Evolutionary conservation across 2,113 vertebrate genomes (phyloP).

Genomic region (Sinocyclocheilus anshuiensis): DNA sequence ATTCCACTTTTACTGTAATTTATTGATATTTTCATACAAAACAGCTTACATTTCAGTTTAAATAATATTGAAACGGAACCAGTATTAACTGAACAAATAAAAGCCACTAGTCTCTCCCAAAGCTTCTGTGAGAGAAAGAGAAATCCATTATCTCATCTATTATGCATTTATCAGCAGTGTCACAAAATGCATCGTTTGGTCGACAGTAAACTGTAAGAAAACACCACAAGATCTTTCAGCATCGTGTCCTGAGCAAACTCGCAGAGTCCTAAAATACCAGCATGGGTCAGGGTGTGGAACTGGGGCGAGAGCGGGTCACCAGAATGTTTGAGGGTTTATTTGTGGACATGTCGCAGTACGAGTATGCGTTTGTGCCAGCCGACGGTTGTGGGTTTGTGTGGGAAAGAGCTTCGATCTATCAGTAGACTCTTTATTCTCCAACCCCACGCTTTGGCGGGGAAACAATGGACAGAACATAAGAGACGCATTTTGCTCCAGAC

Average conservation of each 20-base stretch:
- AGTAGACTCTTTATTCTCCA: slow-evolving; percentile 69
- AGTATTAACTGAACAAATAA: slow-evolving; percentile 6
- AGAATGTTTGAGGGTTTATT: slow-evolving; percentile 48
- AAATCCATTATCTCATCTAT: slow-evolving; percentile 33
- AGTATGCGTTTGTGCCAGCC: slow-evolving; percentile 36
- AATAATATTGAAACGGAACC: not conserved
- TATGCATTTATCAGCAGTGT: slow-evolving; percentile 48
- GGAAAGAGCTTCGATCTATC: slow-evolving; percentile 53
- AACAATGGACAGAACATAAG: slow-evolving; percentile 72
- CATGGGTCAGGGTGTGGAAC: slow-evolving; percentile 28
- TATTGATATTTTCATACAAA: slow-evolving; percentile 38
- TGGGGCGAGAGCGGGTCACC: slow-evolving; percentile 50
- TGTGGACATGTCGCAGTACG: slow-evolving; percentile 44
- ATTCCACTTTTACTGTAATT: slow-evolving; percentile 12
- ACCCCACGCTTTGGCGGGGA: slow-evolving; percentile 67
- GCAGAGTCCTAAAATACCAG: slow-evolving; percentile 53
- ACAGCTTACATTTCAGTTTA: slow-evolving; percentile 6
- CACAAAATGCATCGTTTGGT: slow-evolving; percentile 30
- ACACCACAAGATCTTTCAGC: slow-evolving; percentile 38
- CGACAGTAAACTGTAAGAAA: slow-evolving; percentile 48
- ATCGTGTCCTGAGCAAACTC: slow-evolving; percentile 26
- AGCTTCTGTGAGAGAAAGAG: slow-evolving; percentile 4
- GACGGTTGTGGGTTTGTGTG: slow-evolving; percentile 27
- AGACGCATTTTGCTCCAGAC: slow-evolving; percentile 62
- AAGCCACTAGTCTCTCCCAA: not conserved